Conservation (phyloP, 1,140 invertebrate species). For the Lithobius niger region DNA sequence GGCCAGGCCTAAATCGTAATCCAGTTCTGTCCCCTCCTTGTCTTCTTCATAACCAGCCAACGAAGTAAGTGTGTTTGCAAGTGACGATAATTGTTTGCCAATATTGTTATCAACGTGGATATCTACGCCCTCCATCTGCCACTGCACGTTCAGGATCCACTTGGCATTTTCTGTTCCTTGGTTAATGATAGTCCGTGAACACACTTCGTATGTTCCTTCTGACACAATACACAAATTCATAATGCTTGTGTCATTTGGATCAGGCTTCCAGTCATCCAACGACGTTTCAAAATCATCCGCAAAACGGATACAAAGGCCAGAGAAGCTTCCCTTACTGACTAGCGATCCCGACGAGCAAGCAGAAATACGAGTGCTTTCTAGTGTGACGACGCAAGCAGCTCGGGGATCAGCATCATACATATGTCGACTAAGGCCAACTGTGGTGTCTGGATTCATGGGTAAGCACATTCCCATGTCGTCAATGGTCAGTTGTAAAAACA, state of each 20-base stretch:
- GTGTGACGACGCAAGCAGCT: conserved; percentile 81
- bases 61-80: conserved; percentile 90
- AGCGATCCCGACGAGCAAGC: conserved; percentile 67
- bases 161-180: conserved; percentile 70
- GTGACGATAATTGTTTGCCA: conserved; percentile 82
- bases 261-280: conserved; percentile 93
- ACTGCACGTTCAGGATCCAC: conserved; percentile 94
- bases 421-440: conserved; percentile 21
- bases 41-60: conserved; percentile 67
- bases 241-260: conserved; percentile 58
- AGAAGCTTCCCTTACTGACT: conserved; percentile 54
- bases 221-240: conserved; percentile 95
- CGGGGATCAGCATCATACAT: conserved; percentile 56
- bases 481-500: conserved; percentile 87
- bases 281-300: conserved; percentile 93
- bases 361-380: conserved; percentile 88
- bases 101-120: conserved; percentile 92
- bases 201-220: conserved; percentile 96
- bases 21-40: conserved; percentile 8
- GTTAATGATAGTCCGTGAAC: conserved; percentile 72
- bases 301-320: conserved; percentile 78
- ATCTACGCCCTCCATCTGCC: conserved; percentile 98
- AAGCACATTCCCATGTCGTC: conserved; percentile 95
- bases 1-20: not conserved
- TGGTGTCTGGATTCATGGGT: conserved; percentile 68